phyloP scores from a whole-genome alignment of 2,888 invertebrate genomes.

The Lutraria lutraria region DNA sequence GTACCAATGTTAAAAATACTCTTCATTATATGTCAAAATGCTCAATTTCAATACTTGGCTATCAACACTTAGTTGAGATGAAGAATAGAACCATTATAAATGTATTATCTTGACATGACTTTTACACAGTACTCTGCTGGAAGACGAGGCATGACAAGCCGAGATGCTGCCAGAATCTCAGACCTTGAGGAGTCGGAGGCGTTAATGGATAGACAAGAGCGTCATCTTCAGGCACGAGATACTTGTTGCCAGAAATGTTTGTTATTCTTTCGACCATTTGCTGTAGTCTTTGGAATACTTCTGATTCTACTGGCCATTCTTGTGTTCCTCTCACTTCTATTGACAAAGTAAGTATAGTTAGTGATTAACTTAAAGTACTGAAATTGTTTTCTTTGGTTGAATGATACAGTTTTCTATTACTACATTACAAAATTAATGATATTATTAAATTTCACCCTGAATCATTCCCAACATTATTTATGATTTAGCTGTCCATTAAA shows the following conservation, averaged over 20 bases:
- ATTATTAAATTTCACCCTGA: too few relatives aligned
- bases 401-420: too few relatives aligned
- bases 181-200: conserved; percentile 85
- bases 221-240: conserved; percentile 80
- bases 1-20: too few relatives aligned
- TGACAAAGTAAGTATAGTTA: conserved; percentile 85
- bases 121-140: conserved; percentile 71
- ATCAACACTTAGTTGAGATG: too few relatives aligned
- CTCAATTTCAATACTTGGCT: too few relatives aligned
- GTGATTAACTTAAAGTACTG: background rate
- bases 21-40: too few relatives aligned
- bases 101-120: background rate
- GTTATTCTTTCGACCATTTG: conserved; percentile 84
- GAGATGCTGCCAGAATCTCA: conserved; percentile 78
- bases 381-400: too few relatives aligned
- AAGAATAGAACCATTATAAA: too few relatives aligned
- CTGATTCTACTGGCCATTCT: conserved; percentile 84
- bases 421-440: too few relatives aligned
- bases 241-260: conserved; percentile 83
- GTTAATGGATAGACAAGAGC: conserved; percentile 83
- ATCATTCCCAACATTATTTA: too few relatives aligned
- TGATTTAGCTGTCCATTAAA: too few relatives aligned
- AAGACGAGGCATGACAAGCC: conserved; percentile 73
- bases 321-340: conserved; percentile 85
- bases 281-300: conserved; percentile 85